Evolutionary conservation across 2,797 vertebrate species (phyloP).

Genomic region (Varecia variegata): DNA sequence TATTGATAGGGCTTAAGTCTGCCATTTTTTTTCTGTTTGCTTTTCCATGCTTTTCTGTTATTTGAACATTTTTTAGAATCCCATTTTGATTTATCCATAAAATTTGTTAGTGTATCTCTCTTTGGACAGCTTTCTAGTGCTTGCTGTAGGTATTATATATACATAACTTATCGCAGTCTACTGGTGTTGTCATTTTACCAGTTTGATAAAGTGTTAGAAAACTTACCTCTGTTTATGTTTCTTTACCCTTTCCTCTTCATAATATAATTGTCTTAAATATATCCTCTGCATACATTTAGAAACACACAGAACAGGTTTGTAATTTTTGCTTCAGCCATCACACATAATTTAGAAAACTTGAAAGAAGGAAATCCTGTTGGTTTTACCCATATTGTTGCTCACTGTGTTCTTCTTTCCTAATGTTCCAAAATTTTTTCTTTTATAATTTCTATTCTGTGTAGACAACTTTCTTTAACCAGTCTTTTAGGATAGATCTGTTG

Average conservation of each 20-base stretch:
- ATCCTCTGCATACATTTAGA: too few relatives aligned
- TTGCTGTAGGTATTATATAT: not conserved
- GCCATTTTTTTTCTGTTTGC: not conserved
- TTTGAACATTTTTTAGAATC: not conserved
- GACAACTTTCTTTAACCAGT: not conserved
- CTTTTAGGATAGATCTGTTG: not conserved
- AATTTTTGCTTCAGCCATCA: too few relatives aligned
- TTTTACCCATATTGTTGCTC: not conserved
- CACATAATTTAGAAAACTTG: too few relatives aligned
- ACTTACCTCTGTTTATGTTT: not conserved
- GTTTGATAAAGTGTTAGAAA: not conserved
- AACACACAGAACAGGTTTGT: too few relatives aligned
- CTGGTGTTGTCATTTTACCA: too few relatives aligned
- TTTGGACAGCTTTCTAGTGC: not conserved
- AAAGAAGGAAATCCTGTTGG: not conserved
- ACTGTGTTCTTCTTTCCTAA: not conserved
- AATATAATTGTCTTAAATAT: too few relatives aligned
- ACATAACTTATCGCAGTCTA: not conserved
- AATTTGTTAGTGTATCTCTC: not conserved
- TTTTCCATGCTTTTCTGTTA: not conserved
- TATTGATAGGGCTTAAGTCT: too few relatives aligned
- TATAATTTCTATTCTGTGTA: not conserved
- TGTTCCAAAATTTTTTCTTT: not conserved
- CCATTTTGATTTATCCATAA: not conserved
- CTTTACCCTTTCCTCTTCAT: not conserved